Base-by-base conservation (phyloP, 2,888 invertebrate species). In the Allacma fusca region DNA sequence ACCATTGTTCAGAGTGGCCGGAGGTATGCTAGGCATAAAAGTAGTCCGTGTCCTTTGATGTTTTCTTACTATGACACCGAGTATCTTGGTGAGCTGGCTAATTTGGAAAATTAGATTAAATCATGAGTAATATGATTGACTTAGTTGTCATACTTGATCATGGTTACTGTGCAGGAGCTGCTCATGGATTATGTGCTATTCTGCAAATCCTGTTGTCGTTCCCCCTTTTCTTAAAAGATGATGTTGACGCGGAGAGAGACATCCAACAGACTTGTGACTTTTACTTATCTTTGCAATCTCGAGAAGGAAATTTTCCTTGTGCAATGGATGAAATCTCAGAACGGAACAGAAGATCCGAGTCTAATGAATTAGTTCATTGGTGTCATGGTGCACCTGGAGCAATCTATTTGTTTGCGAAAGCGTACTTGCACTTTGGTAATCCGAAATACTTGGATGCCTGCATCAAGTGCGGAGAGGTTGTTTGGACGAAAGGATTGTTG, bases 401-500 rank as follows among this genome's bases (percentile, higher is more conserved):
- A 0, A 88, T 95, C 9, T 95, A 94, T 85, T 86, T 94, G 44
- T 90, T 96, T 88, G 94, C 94, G 0, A 92, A 92, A 86, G 94
- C 96, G 0, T 94, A 92, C 86, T 86, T 91, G 40, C 87, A 91
- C 0, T 95, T 91, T 88, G 90, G 91, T 80, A 93, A 95, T 62
- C 88, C 90, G 0, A 91, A 90, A 85, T 96, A 93, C 86, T 87
- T 93, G 34, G 86, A 91, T 24, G 90, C 93, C 0, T 91, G 93
- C 83, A 85, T 91, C 0, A 89, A 88, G 79, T 91, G 92, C 81
- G 92, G 91, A 0, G 93, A 96, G 75, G 86, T 94, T 23, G 91
- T 94, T 1, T 96, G 96, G 96, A 87, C 89, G 24, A 92, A 91
- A 85, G 96, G 96, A 0, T 88, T 96, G 40, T 88, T 96, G 44